Base-by-base conservation (phyloP, 53 echinoderm and acorn worm species). In the Zoroaster sp. region DNA sequence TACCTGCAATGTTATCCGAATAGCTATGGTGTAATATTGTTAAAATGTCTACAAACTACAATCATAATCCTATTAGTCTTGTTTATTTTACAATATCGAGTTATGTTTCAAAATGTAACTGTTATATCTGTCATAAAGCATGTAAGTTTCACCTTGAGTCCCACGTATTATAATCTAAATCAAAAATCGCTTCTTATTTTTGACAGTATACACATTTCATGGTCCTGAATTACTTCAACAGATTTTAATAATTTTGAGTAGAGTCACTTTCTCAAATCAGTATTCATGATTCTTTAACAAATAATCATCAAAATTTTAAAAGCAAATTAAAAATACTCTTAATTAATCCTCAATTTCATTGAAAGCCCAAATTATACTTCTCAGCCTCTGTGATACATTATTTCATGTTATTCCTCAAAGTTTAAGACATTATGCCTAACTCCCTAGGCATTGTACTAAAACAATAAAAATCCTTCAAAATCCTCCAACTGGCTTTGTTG, bases 351-450 rank as follows among this genome's bases (percentile, higher is more conserved):
- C 69, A 59, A 59, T 47, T 78, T 85, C 71, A 69, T 71, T 85
- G 85, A 85, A 85, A 85, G 85, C 85, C 85, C 85, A 85, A 85
- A 85, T 82, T 34, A 85, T 44, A 15, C 15, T 13, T 40, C 40
- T 79, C 79, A 79, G 79, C 79, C 79, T 79, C 79, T 79, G 20
- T 79, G 54, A 7, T 25, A 79, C 37, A 32, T 25, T 38, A n/a
- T 79, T 55, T 59, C 10, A 38, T 23, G n/a, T n/a, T n/a, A n/a
- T n/a, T n/a, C n/a, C n/a, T 63, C 18, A 9, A 63, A 63, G 4
- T 63, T 23, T n/a, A n/a, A n/a, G n/a, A n/a, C n/a, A n/a, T n/a
- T n/a, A n/a, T n/a, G n/a, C n/a, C n/a, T n/a, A n/a, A n/a, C n/a
- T n/a, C n/a, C n/a, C n/a, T n/a, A n/a, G n/a, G n/a, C n/a, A n/a